phyloP scores from a whole-genome alignment of 2,888 invertebrate genomes.

The Strigamia maritima region DNA sequence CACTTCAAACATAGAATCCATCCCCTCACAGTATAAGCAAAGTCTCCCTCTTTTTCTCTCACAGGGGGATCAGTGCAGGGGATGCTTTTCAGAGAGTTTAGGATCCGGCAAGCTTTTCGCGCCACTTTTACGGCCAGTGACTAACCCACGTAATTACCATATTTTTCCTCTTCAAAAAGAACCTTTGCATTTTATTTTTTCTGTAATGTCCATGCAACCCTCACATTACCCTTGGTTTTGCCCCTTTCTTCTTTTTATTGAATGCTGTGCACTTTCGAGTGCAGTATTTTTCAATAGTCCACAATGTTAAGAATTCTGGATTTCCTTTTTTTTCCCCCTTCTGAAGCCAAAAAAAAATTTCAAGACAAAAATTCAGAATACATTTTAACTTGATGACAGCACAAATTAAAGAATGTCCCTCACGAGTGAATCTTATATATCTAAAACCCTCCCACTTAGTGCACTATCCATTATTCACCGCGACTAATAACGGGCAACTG shows the following conservation, averaged over 20 bases:
- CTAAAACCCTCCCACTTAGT: not conserved
- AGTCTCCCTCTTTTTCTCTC: not conserved
- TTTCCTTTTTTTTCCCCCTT: not conserved
- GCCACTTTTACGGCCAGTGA: conserved; percentile 20
- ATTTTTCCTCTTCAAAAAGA: conserved; percentile 15
- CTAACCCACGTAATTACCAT: conserved; percentile 17
- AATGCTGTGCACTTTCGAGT: not conserved
- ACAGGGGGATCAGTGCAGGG: conserved; percentile 3
- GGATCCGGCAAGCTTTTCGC: conserved; percentile 15
- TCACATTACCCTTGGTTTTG: not conserved
- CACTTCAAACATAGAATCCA: not conserved
- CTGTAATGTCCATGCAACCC: not conserved
- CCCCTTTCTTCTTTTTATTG: not conserved
- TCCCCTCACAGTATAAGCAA: not conserved
- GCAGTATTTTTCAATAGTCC: not conserved
- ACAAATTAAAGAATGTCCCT: too few relatives aligned
- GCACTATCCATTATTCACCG: not conserved
- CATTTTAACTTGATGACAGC: too few relatives aligned
- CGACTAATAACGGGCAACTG: not conserved
- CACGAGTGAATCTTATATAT: not conserved
- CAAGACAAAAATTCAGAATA: not conserved
- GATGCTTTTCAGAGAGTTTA: conserved; percentile 11
- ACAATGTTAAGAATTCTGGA: not conserved
- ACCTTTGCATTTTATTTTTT: conserved; percentile 6
- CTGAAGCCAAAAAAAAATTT: not conserved